Percentiles rank a stretch among this genome's conserved stretches.
Conservation (phyloP, 2,113 vertebrate genomes). For the Murina feae region DNA sequence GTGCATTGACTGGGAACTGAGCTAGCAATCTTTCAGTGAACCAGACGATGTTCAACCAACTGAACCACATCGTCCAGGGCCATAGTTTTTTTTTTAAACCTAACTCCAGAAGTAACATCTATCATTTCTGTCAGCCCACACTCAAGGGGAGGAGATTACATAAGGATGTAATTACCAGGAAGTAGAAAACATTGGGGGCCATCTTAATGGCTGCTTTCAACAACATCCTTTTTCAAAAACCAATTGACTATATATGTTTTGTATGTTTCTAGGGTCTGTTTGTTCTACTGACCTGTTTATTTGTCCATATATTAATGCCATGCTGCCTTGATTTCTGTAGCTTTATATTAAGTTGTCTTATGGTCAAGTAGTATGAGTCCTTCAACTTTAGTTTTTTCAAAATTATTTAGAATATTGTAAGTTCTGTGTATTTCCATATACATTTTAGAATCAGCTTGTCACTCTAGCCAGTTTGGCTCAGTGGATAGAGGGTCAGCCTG, state of each 20-base stretch:
- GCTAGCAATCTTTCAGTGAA: too few relatives aligned
- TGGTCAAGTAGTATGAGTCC: background rate
- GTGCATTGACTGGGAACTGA: too few relatives aligned
- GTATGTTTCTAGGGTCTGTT: background rate
- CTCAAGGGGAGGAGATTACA: too few relatives aligned
- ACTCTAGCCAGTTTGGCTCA: too few relatives aligned
- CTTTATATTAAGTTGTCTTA: background rate
- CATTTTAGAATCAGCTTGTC: too few relatives aligned
- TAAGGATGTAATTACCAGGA: too few relatives aligned
- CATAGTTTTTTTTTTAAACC: background rate
- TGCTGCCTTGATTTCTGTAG: background rate
- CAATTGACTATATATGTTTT: background rate
- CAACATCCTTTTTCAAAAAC: background rate
- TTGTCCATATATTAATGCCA: background rate
- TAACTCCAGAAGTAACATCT: background rate
- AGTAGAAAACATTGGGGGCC: too few relatives aligned
- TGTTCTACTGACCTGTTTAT: background rate
- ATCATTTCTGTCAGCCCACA: background rate
- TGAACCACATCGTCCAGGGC: too few relatives aligned
- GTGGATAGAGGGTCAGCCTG: too few relatives aligned
- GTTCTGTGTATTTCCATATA: too few relatives aligned
- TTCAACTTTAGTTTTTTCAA: background rate
- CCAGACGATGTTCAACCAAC: too few relatives aligned
- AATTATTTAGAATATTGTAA: background rate
- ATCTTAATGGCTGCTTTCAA: background rate